Evolutionary conservation across 2,888 invertebrate genomes (phyloP), one percentile per base, ranked within the genome.

Genomic region (Mamestra brassicae): DNA sequence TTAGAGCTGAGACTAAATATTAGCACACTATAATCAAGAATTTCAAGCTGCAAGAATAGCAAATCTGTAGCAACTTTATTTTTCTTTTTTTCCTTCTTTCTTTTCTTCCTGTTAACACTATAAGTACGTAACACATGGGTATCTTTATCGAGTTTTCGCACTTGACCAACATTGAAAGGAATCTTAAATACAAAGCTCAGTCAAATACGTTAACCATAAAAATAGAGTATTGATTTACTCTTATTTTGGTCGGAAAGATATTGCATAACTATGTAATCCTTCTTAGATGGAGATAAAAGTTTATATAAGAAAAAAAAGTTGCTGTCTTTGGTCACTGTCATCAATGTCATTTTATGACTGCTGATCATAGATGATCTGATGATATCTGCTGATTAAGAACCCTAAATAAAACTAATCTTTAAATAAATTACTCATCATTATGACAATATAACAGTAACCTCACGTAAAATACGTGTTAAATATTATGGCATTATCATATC

Each of bases 251-350:
- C 8, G 58, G 6, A 10, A 61, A 34, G 11, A 63, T 42, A n/a
- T 42, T 10, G 13, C 26, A 66, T 13, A 42, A 5, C 61, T 42
- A 42, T 57, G 45, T n/a, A 58, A 50, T 55, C 34, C 76, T 64
- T 55, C 42, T 61, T 72, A 4, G 50, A 61, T 26, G 15, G 11
- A 5, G 2, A 36, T 34, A 4, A 62, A 54, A 11, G 5, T 11
- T 11, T 7, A 58, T 34, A 7, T 4, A 2, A 50, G 4, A 57
- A 69, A 52, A 52, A 3, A 2, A 34, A 50, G 52, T 11, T 38
- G n/a, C n/a, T 34, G 34, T 63, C 52, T 54, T 17, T 73, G 64
- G 8, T 42, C 17, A 52, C 11, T 62, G 61, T 50, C 78, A 79
- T 10, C 10, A 70, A 36, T 45, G 45, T 77, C 57, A 67, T 45